Evolutionary conservation across 1,140 invertebrate species (phyloP), one percentile per base, ranked within the genome.

Genomic region (Ridgeia piscesae): DNA sequence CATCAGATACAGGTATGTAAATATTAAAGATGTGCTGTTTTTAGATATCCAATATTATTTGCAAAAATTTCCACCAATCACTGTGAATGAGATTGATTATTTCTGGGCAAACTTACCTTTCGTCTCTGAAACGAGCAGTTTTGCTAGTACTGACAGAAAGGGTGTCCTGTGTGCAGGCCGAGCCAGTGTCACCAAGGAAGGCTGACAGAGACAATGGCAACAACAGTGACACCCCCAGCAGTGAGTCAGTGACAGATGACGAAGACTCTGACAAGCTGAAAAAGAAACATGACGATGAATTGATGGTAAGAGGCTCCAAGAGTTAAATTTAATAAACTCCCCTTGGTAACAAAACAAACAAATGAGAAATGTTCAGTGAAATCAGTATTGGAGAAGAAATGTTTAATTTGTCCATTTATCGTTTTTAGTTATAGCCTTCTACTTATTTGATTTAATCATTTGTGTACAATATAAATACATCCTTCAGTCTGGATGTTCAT

Each of bases 281-380:
- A 35, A 88, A 92, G 42, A 90, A 90, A 92, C 88, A 89, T 11
- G 34, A 92, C 14, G 92, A 89, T 33, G 92, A 92, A 42, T 35
- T 92, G n/a, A 34, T 77, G 92, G 92, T 92, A 77, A 77, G 58
- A 77, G 27, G 58, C 58, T 77, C 27, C 58, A 77, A 27, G n/a
- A n/a, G n/a, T n/a, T n/a, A n/a, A n/a, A n/a, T n/a, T n/a, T n/a
- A n/a, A n/a, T n/a, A n/a, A n/a, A n/a, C n/a, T n/a, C n/a, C n/a
- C n/a, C n/a, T n/a, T n/a, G n/a, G n/a, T n/a, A n/a, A n/a, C n/a
- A n/a, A n/a, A n/a, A n/a, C n/a, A n/a, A n/a, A n/a, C n/a, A n/a
- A n/a, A n/a, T n/a, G 42, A 42, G 11, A 77, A 27, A 77, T 77
- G 58, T 77, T 50, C 27, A 77, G 17, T 4, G 6, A 17, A 77